Percentiles rank a stretch among this genome's conserved stretches.
These are phyloP conservation scores for Sebastiscus albofasciatus DNA, from an alignment of 2,797 vertebrate species.

Conservation along the genomic window DNA sequence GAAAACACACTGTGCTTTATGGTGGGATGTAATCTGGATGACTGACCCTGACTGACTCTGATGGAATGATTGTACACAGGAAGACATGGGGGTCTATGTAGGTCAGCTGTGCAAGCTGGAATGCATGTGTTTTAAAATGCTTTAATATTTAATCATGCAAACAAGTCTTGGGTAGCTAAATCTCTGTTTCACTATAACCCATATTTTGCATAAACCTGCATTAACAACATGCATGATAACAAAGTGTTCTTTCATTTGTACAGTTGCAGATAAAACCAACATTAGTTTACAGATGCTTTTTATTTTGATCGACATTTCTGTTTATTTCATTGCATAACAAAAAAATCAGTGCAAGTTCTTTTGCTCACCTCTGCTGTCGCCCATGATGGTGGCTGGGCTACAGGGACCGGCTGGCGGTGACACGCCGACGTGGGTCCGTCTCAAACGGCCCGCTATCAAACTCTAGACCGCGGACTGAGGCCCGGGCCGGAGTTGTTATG, in stretches of 20 bases:
- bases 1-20: background rate
- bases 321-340: background rate
- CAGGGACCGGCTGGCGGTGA: constrained; percentile 34
- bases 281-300: background rate
- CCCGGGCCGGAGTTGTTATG: constrained; percentile 78
- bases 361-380: constrained; percentile 85
- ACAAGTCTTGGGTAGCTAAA: background rate
- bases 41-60: background rate
- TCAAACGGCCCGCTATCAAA: constrained; percentile 65
- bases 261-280: background rate
- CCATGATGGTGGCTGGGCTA: constrained; percentile 74
- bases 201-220: background rate
- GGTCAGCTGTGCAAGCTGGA: background rate
- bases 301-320: background rate
- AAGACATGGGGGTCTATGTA: background rate
- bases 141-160: background rate
- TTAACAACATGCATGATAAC: background rate
- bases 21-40: background rate
- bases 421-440: constrained; percentile 49
- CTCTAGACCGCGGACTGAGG: constrained; percentile 86
- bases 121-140: background rate
- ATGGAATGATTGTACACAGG: background rate
- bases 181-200: background rate
- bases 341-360: constrained; percentile 9
- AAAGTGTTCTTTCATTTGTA: background rate